These are phyloP conservation scores for Bovichtus variegatus DNA, from an alignment of 2,797 vertebrate genomes.

Conservation along the genomic window DNA sequence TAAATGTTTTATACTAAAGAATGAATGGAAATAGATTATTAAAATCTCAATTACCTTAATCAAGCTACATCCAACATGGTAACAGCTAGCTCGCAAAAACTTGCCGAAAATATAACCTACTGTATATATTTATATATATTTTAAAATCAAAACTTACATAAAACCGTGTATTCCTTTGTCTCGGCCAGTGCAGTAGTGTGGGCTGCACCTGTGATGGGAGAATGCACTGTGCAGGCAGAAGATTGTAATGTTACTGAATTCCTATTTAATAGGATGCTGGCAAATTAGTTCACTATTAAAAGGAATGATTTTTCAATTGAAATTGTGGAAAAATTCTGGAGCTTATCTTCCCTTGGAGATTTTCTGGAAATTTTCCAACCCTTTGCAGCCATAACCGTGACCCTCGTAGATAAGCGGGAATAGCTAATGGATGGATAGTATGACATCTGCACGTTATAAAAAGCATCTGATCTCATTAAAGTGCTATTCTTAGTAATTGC, in stretches of 20 bases:
- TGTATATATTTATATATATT: neutral
- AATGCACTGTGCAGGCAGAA: neutral
- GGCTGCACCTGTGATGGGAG: neutral
- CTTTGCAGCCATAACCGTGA: neutral
- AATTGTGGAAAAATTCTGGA: neutral
- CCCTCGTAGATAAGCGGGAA: neutral
- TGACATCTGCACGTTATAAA: conserved; percentile 27
- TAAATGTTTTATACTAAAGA: too few relatives aligned
- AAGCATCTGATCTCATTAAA: conserved; percentile 34
- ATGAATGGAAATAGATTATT: too few relatives aligned
- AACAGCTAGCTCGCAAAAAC: neutral
- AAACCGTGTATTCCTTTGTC: neutral
- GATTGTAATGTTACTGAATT: neutral
- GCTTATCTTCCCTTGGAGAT: neutral
- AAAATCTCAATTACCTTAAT: too few relatives aligned
- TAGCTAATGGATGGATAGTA: neutral
- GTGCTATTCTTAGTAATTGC: conserved; percentile 43
- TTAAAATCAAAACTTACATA: neutral
- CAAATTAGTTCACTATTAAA: neutral
- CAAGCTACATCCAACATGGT: too few relatives aligned
- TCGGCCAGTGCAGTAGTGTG: neutral
- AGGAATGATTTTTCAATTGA: neutral
- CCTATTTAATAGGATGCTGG: neutral
- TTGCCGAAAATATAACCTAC: too few relatives aligned
- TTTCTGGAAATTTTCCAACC: neutral